Evolutionary conservation across 2,113 vertebrate genomes (phyloP).

Genomic region (Glaucomys volans): DNA sequence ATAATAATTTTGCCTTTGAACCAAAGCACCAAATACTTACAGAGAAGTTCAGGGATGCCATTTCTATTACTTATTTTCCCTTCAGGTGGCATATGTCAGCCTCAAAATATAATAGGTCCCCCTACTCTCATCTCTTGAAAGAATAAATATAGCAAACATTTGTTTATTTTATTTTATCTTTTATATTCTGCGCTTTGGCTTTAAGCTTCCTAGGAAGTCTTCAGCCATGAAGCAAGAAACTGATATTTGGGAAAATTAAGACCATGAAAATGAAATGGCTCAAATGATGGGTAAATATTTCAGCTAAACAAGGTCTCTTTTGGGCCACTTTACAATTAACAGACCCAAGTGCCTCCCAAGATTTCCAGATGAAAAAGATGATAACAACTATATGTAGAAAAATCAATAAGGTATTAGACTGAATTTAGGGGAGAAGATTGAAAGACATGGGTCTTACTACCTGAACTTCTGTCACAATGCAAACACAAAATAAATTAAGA

Average conservation of each 20-base stretch:
- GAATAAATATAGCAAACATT: slow-evolving; percentile 41
- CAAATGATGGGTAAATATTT: neutral
- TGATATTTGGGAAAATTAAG: slow-evolving; percentile 20
- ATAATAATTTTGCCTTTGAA: slow-evolving; percentile 41
- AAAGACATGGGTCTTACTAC: neutral
- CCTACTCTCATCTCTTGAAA: neutral
- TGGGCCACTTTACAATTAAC: neutral
- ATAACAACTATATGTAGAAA: neutral
- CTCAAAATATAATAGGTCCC: neutral
- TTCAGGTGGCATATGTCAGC: neutral
- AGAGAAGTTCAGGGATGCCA: neutral
- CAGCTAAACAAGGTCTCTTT: neutral
- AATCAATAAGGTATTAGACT: neutral
- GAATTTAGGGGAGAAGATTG: neutral
- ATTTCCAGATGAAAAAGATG: slow-evolving; percentile 10
- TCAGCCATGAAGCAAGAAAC: neutral
- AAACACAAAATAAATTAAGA: slow-evolving; percentile 29
- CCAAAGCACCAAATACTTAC: neutral
- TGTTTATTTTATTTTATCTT: slow-evolving; percentile 46
- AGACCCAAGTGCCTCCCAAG: neutral
- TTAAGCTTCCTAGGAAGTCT: neutral
- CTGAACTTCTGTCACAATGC: neutral
- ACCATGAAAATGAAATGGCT: slow-evolving; percentile 1
- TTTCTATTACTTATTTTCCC: neutral
- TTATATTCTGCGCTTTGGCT: neutral